A percentile compares a stretch with the other conserved stretches of the same genome.
phyloP scores from a whole-genome alignment of 2,797 vertebrate species.

The Myotis vivesi region DNA sequence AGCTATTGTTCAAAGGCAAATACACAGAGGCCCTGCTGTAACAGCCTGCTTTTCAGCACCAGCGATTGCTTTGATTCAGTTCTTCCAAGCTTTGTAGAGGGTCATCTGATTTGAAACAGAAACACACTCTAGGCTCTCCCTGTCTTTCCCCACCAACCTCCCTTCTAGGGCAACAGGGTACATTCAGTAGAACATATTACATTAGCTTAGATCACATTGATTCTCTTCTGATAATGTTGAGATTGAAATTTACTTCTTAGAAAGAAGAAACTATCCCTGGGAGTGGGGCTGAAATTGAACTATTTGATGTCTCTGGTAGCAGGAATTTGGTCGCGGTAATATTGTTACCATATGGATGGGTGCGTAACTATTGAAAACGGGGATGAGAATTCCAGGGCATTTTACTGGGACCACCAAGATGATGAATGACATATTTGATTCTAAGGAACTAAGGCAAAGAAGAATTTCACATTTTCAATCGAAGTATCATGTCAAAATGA shows the following conservation, averaged over 20 bases:
- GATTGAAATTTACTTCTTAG: conserved; percentile 41
- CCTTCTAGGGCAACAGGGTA: background rate
- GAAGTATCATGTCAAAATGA: conserved; percentile 67
- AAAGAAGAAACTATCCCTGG: conserved; percentile 36
- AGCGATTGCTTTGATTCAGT: background rate
- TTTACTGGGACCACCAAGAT: conserved; percentile 67
- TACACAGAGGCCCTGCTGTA: background rate
- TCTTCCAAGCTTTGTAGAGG: background rate
- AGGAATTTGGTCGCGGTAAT: conserved; percentile 49
- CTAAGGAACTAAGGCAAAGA: conserved; percentile 44
- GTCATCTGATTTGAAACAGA: background rate
- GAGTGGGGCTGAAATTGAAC: conserved; percentile 25
- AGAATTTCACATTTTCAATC: conserved; percentile 61
- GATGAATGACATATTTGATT: conserved; percentile 66
- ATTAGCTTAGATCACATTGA: background rate
- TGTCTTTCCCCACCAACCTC: background rate
- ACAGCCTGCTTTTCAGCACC: background rate
- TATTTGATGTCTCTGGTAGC: conserved; percentile 65
- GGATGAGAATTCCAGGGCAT: conserved; percentile 64
- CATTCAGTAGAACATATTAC: background rate
- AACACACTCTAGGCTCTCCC: background rate
- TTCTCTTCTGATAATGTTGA: conserved; percentile 27
- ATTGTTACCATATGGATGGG: conserved; percentile 73
- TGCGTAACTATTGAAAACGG: conserved; percentile 22
- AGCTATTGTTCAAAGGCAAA: conserved; percentile 42